Percentiles rank a stretch among this genome's conserved stretches.
These are phyloP conservation scores for Rhinogobius similis DNA, from an alignment of 2,113 vertebrate genomes.

Conservation along the genomic window DNA sequence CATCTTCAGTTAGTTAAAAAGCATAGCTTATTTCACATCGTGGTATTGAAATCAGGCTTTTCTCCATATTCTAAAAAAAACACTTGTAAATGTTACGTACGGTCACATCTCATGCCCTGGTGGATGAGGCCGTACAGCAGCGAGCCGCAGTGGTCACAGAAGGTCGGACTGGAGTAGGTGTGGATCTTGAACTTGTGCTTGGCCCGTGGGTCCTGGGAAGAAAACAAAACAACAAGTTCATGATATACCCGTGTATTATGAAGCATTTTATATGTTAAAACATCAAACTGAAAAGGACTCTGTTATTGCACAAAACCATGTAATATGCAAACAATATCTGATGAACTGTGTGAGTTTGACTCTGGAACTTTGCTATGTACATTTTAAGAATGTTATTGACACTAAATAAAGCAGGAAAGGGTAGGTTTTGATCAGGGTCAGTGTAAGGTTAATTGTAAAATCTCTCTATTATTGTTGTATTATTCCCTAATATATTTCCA, in stretches of 20 bases:
- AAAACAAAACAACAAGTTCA: not conserved
- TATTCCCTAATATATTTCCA: too few species aligned
- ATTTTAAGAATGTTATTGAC: too few species aligned
- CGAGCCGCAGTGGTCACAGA: conserved; percentile 94
- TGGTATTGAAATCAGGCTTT: too few species aligned
- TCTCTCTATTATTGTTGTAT: too few species aligned
- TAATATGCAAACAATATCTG: not conserved
- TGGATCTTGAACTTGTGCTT: conserved; percentile 94
- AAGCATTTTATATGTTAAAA: not conserved
- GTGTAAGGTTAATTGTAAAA: too few species aligned
- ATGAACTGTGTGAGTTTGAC: not conserved
- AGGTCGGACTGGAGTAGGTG: conserved; percentile 95
- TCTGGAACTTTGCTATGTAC: too few species aligned
- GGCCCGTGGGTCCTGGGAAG: conserved; percentile 63
- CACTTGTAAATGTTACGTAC: too few species aligned
- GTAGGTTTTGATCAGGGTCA: too few species aligned
- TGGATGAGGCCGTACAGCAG: conserved; percentile 91
- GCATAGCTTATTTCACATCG: too few species aligned
- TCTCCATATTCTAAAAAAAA: too few species aligned
- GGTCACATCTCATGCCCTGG: conserved; percentile 90
- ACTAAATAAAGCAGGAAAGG: too few species aligned
- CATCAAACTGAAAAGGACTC: not conserved
- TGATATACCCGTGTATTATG: not conserved
- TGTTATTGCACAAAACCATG: not conserved
- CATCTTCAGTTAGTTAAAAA: too few species aligned